Percentiles rank a stretch among this genome's conserved stretches.
phyloP scores from a whole-genome alignment of 2,113 vertebrate species.

The Seriola rivoliana region DNA sequence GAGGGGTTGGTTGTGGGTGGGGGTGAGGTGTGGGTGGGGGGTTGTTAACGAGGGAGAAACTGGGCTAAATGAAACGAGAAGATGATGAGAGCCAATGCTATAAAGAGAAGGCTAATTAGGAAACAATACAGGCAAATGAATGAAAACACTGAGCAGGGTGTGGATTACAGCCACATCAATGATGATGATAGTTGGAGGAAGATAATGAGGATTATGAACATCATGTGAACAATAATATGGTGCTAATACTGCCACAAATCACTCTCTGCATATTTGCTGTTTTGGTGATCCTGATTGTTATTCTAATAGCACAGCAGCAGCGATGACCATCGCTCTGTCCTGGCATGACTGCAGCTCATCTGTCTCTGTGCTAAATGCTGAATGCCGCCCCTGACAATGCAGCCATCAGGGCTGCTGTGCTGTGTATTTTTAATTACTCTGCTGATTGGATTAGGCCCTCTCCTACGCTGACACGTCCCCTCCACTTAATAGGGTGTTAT shows the following conservation, averaged over 20 bases:
- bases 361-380: constrained; percentile 54
- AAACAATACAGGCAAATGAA: constrained; percentile 18
- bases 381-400: constrained; percentile 54
- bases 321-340: constrained; percentile 10
- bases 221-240: background rate
- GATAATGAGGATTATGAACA: constrained; percentile 12
- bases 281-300: background rate
- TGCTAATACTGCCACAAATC: background rate
- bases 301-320: constrained; percentile 38
- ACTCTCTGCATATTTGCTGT: constrained; percentile 3
- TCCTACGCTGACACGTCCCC: constrained; percentile 67
- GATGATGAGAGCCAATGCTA: constrained; percentile 15
- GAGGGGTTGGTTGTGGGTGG: background rate
- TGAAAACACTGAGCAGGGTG: constrained; percentile 8
- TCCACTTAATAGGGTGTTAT: constrained; percentile 68
- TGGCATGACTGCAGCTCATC: constrained; percentile 31
- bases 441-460: constrained; percentile 70
- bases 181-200: background rate
- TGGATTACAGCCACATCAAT: constrained; percentile 26
- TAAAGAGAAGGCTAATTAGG: constrained; percentile 51
- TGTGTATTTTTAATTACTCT: constrained; percentile 76
- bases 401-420: constrained; percentile 71
- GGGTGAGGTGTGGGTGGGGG: background rate
- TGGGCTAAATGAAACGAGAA: constrained; percentile 23
- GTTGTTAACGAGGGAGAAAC: constrained; percentile 48